A percentile compares a stretch with the other conserved stretches of the same genome.
Conservation (phyloP, 2,888 invertebrate species). For the Incurvaria masculella region DNA sequence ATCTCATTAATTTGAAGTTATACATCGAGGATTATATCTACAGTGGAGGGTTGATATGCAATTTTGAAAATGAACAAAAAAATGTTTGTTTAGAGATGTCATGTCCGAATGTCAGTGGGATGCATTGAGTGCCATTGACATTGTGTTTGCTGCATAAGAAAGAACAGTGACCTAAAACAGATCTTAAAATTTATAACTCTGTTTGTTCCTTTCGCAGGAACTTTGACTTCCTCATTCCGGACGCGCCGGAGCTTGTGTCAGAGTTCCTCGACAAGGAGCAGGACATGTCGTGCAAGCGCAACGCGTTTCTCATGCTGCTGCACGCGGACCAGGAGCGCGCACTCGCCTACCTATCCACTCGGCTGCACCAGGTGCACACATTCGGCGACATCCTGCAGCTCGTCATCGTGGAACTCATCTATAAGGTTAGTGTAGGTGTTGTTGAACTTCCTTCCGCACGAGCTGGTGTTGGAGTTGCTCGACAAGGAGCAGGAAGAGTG, state of each 20-base stretch:
- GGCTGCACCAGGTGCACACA: constrained; percentile 90
- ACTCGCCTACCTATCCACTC: constrained; percentile 85
- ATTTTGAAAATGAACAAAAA: too few species aligned
- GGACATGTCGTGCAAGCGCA: constrained; percentile 98
- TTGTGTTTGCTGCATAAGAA: too few species aligned
- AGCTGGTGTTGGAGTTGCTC: constrained; percentile 89
- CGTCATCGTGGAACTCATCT: constrained; percentile 98
- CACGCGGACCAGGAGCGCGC: constrained; percentile 97
- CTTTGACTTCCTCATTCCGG: constrained; percentile 97
- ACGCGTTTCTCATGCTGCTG: constrained; percentile 97
- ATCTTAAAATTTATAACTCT: too few species aligned
- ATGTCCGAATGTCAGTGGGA: too few species aligned
- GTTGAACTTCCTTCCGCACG: too few species aligned
- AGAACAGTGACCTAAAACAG: too few species aligned
- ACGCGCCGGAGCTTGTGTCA: constrained; percentile 96
- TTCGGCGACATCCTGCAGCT: constrained; percentile 98
- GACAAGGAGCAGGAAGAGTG: constrained; percentile 98
- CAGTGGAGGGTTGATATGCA: too few species aligned
- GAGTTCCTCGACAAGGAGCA: constrained; percentile 94
- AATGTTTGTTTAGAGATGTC: too few species aligned
- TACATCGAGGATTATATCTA: too few species aligned
- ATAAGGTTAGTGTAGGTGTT: constrained; percentile 66
- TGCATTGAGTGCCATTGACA: too few species aligned
- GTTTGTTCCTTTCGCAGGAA: constrained; percentile 61
- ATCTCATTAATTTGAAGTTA: too few species aligned